Evolutionary conservation across 2,888 invertebrate species (phyloP), one percentile per base, ranked within the genome.

Genomic region (Drosophila antonietae): DNA sequence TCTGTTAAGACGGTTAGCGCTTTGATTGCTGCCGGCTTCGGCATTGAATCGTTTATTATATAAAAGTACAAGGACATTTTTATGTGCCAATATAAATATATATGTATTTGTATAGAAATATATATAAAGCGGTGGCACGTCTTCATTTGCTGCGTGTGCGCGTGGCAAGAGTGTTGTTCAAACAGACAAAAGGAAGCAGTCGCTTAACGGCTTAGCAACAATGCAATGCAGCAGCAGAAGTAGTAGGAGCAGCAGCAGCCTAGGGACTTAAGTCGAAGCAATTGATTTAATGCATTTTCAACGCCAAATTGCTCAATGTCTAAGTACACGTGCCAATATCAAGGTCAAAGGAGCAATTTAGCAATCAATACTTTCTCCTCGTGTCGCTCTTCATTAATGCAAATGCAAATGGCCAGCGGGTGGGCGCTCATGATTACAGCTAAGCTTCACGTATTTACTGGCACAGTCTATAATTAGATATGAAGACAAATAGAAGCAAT

Each of bases 11-110:
- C 43, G 66, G 56, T 55, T 56, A 43, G 20, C 39, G 55, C n/a
- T 20, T 3, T 55, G 55, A n/a, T 66, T 72, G 69, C 66, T 74
- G 74, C 73, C 73, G 78, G 71, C 81, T 58, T 68, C 77, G 78
- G 77, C 78, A 72, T 62, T 76, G 73, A 75, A 51, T 85, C 81
- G 83, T 83, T 81, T 78, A 74, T 89, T 90, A 83, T 90, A 85
- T 87, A 90, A 89, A 85, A 76, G 78, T 73, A 80, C 90, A 90
- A 90, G 90, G 89, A 84, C 90, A 89, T 73, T 70, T 75, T 51
- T 70, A 89, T 75, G 67, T 81, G 77, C 68, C 18, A 49, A 18
- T 33, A 39, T 18, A 15, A 10, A n/a, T 14, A 31, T 44, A 58
- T 28, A 2, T 15, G 2, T 28, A 20, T 35, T 33, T 20, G 0